Evolutionary conservation across 2,113 vertebrate genomes (phyloP).

Genomic region (Callocephalon fimbriatum): DNA sequence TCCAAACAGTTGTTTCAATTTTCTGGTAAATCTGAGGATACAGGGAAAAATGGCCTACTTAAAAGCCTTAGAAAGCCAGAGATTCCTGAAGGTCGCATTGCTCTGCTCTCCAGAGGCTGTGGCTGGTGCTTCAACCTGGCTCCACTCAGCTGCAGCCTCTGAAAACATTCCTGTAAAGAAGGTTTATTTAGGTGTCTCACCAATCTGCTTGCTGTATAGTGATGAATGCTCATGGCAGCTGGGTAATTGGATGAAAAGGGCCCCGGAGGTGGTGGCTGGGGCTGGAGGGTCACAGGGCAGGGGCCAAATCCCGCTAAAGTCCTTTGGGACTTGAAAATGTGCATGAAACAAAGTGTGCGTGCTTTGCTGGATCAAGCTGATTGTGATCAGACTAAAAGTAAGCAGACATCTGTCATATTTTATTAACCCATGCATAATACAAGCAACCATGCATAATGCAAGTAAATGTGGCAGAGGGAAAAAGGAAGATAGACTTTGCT

Average conservation of each 20-base stretch:
- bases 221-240: not conserved
- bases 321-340: not conserved
- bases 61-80: not conserved
- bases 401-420: not conserved
- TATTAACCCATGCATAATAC: not conserved
- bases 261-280: not conserved
- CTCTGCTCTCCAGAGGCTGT: not conserved
- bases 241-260: accelerated
- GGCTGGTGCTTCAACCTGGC: not conserved
- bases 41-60: not conserved
- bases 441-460: not conserved
- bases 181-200: not conserved
- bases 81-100: not conserved
- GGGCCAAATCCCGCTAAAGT: not conserved
- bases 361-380: not conserved
- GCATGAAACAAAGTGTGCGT: not conserved
- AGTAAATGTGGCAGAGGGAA: not conserved
- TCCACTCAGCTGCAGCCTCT: not conserved
- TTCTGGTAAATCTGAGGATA: not conserved
- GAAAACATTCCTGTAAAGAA: not conserved
- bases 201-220: not conserved
- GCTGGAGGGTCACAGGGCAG: not conserved
- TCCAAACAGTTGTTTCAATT: not conserved
- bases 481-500: not conserved
- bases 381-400: not conserved